Evolutionary conservation across 2,797 vertebrate species (phyloP), one percentile per base, ranked within the genome.

Genomic region (Amblyraja radiata): DNA sequence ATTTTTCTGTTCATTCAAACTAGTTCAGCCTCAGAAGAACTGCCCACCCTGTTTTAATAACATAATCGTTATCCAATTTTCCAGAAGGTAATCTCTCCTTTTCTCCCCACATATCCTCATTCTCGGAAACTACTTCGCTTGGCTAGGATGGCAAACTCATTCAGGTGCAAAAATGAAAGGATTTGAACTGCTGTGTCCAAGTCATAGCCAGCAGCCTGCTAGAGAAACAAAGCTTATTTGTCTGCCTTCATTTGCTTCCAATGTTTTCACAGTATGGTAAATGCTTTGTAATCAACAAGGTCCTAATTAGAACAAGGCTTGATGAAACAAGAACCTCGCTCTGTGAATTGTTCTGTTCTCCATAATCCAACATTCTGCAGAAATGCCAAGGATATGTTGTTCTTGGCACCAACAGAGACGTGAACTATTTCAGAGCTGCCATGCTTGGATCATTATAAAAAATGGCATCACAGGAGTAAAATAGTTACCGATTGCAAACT

Each of bases 261-360:
- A 65, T 32, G 61, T 32, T 88, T 65, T 65, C 14, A 65, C 61
- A 32, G 84, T 8, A 36, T 32, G 84, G 84, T 21, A 21, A 32
- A 46, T 61, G 84, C 18, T 32, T 88, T 68, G 84, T 36, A 88
- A 88, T 88, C 84, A 88, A 36, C 84, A 65, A 36, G 61, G 84
- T 88, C 32, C n/a, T 88, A 88, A 88, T 88, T 88, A 88, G 63
- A 63, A 68, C 63, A 68, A 36, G 84, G 84, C 14, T n/a, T 88
- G 84, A 68, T 88, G 84, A 88, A 88, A 68, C 84, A 68, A 88
- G 84, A 88, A 68, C 84, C 32, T 16, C n/a, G 36, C 63, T 36
- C 84, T 88, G 84, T 68, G 61, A 68, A 88, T 88, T 18, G 16
- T 88, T 68, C 84, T 88, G 84, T 68, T 36, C 28, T 9, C 84